Evolutionary conservation across 2,888 invertebrate genomes (phyloP), one percentile per base, ranked within the genome.

Genomic region (Apoderus coryli): DNA sequence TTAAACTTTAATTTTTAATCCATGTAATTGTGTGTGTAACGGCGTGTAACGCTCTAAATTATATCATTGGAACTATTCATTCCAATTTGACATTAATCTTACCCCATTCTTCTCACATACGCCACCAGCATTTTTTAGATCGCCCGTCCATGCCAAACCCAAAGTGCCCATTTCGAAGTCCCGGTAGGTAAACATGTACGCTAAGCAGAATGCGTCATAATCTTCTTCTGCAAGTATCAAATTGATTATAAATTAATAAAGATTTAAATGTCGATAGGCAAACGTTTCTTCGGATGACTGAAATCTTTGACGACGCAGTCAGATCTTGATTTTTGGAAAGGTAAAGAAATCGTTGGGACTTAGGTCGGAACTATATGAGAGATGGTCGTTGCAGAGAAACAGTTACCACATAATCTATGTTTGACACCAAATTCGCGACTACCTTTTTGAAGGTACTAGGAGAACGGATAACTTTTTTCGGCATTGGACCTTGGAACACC

Each of bases 101-200:
- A 85, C 85, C 62, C 89, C 89, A 60, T 89, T 89, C 56, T 86
- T 88, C 59, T 98, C 96, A 60, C 96, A 98, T 39, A 98, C 92
- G 15, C 96, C 96, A 5, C 96, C 96, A 14, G 95, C 89, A 54
- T 90, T 90, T 57, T 89, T 89, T 23, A 90, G 64, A 60, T 90
- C 90, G 0, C 89, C 89, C 0, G 96, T 96, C 96, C 96, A 98
- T 4, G 98, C 96, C 36, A 98, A 64, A 5, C 98, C 98, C 38
- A 98, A 63, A 4, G 90, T 90, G 16, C 90, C 90, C 76, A 90
- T 89, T 59, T 90, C 89, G 51, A 90, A 90, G 59, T 90, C 90
- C 29, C 92, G 69, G 58, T 93, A 95, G 10, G 96, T 96, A 58
- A 98, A 93, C 79, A 96, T 90, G 61, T 96, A 98, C 31, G 96